Evolutionary conservation across 2,888 invertebrate species (phyloP), one percentile per base, ranked within the genome.

Genomic region (Ecliptopera silaceata): DNA sequence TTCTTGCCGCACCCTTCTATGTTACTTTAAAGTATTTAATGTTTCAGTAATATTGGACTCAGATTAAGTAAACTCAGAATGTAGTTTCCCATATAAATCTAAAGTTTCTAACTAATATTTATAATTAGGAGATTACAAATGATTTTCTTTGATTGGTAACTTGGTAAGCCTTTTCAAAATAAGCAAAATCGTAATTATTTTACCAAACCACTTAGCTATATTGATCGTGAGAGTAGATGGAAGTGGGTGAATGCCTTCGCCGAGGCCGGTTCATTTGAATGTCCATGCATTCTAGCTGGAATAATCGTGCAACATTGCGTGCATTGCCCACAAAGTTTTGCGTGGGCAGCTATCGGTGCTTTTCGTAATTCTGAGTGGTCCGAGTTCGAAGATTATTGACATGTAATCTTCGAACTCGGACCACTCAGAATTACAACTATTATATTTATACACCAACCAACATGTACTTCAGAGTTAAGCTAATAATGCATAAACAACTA

Each of bases 181-280:
- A 20, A 20, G 10, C 15, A 49, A 12, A 12, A 31, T 47, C 36
- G n/a, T 12, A 31, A 4, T 2, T 20, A 20, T 20, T 51, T 51
- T 36, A 47, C 12, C 42, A 54, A 54, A 48, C 36, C 13, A 17
- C 26, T 50, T 42, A 34, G 17, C 32, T 41, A 55, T 56, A 38
- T 44, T 36, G 49, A 53, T 46, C 54, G 39, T 45, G 63, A 63
- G 57, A 51, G 54, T 53, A 59, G 50, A 66, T 63, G 44, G 22
- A 59, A 64, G 64, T 71, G 65, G 71, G 78, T 78, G 76, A 80
- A 77, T 75, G 80, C 69, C 66, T 75, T 68, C 44, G 60, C 61
- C 52, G 63, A 82, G 76, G 79, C 72, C 77, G 64, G 63, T 77
- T 71, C 57, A 72, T 75, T 76, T 72, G 68, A 74, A 72, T 71